Conservation (phyloP, 2,113 vertebrate genomes). For the Chinchilla lanigera region DNA sequence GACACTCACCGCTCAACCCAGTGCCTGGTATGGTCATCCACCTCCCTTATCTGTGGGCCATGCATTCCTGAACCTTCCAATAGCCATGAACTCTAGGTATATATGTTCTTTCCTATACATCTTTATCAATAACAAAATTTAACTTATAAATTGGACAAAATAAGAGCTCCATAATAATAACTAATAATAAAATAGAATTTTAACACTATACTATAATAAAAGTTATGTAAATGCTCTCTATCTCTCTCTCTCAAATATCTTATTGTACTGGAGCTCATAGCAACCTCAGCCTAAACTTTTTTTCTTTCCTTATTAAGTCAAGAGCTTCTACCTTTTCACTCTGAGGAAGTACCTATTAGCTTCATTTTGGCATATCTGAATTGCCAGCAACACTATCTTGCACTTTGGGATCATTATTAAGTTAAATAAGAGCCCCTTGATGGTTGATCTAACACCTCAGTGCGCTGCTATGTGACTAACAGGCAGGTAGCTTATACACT, state of each 20-base stretch:
- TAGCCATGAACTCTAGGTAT: not conserved
- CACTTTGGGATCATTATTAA: no score
- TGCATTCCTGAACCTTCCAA: not conserved
- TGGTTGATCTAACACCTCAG: not conserved
- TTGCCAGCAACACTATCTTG: not conserved
- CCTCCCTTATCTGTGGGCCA: not conserved
- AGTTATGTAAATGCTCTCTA: not conserved
- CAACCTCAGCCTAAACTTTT: not conserved
- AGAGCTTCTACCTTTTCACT: not conserved
- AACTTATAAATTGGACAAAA: not conserved
- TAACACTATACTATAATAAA: not conserved
- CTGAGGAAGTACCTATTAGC: not conserved
- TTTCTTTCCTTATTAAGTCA: not conserved
- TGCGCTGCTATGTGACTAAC: not conserved
- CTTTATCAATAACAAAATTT: not conserved
- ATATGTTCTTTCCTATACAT: not conserved
- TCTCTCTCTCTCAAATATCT: not conserved
- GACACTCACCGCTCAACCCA: not conserved
- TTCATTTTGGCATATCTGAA: not conserved
- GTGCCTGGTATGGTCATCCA: not conserved
- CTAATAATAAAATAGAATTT: not conserved
- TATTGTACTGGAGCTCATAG: not conserved
- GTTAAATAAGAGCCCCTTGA: not conserved
- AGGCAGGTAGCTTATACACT: not conserved
- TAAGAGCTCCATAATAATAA: not conserved